These are phyloP conservation scores for Pachyrhynchus sulphureomaculatus DNA, from an alignment of 1,140 invertebrate species.

Conservation along the genomic window DNA sequence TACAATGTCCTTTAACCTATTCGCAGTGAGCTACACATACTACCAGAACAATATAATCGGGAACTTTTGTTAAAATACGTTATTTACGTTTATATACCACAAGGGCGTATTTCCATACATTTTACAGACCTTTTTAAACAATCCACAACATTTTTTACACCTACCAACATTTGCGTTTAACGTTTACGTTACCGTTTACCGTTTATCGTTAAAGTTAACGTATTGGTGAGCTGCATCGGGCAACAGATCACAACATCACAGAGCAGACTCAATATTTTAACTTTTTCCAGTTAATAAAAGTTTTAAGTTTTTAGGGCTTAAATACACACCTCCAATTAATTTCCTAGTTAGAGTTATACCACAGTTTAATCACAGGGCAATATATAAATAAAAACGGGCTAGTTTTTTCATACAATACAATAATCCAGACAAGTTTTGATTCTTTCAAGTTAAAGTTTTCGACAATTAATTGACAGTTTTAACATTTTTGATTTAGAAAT, in stretches of 20 bases:
- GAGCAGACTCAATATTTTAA: slow-evolving; percentile 45
- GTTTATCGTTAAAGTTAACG: slow-evolving; percentile 36
- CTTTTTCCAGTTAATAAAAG: slow-evolving; percentile 25
- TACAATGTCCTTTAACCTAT: slow-evolving; percentile 37
- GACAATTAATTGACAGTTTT: slow-evolving; percentile 19
- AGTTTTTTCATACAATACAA: slow-evolving; percentile 40
- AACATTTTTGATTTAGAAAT: slow-evolving; percentile 9
- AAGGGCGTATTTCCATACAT: slow-evolving; percentile 24
- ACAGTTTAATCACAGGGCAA: slow-evolving; percentile 40
- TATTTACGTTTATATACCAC: slow-evolving; percentile 6
- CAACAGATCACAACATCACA: slow-evolving; percentile 37
- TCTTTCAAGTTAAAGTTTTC: slow-evolving; percentile 20
- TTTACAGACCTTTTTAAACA: no score
- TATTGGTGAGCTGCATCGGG: slow-evolving; percentile 44
- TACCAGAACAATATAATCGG: slow-evolving; percentile 30
- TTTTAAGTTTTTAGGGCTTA: slow-evolving; percentile 32
- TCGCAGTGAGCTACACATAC: slow-evolving; percentile 43
- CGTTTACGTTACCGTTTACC: slow-evolving; percentile 19
- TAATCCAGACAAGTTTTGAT: slow-evolving; percentile 31
- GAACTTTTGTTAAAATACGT: slow-evolving; percentile 20
- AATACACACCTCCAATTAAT: slow-evolving; percentile 27
- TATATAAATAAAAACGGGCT: slow-evolving; percentile 40
- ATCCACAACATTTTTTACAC: background rate
- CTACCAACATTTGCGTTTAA: slow-evolving; percentile 1
- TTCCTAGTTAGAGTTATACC: slow-evolving; percentile 31